Conservation (phyloP, 1,140 invertebrate species). For the Scaptodrosophila lebanonensis region DNA sequence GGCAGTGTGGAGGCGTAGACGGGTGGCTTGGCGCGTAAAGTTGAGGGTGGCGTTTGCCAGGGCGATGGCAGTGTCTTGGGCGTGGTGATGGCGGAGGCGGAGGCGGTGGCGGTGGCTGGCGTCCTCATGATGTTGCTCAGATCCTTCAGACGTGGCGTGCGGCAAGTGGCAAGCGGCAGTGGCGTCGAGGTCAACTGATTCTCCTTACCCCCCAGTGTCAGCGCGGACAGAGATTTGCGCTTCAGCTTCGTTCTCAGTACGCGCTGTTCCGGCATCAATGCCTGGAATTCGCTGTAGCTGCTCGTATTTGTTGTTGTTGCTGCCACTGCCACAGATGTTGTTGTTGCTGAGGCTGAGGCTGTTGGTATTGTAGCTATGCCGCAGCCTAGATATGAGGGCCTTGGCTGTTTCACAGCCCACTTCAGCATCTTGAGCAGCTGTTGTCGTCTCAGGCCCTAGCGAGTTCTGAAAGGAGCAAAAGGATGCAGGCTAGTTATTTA, state of each 20-base stretch:
- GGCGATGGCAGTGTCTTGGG: conserved; percentile 1
- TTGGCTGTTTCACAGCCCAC: conserved; percentile 71
- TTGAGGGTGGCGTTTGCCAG: conserved; percentile 9
- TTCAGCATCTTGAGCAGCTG: conserved; percentile 70
- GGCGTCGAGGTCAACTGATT: conserved; percentile 71
- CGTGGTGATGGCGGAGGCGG: no score
- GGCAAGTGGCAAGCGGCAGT: conserved; percentile 34
- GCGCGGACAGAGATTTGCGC: conserved; percentile 31
- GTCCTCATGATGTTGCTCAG: conserved; percentile 59
- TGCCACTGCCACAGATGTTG: background rate
- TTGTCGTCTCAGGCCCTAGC: no score
- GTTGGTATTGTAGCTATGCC: conserved; percentile 12
- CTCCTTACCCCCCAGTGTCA: conserved; percentile 49
- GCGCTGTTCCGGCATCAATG: background rate
- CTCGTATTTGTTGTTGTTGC: conserved; percentile 1
- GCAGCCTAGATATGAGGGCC: conserved; percentile 56
- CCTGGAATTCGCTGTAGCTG: conserved; percentile 42
- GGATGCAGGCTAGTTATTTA: conserved; percentile 25
- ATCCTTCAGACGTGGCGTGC: conserved; percentile 51
- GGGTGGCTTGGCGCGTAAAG: conserved; percentile 3
- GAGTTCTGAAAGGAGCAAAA: conserved; percentile 6
- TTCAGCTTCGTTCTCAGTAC: conserved; percentile 29
- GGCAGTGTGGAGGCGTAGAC: conserved; percentile 50
- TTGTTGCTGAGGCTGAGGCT: conserved; percentile 1
- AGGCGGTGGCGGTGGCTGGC: background rate